Conservation (phyloP, 2,888 invertebrate species). For the Apodemia zela region DNA sequence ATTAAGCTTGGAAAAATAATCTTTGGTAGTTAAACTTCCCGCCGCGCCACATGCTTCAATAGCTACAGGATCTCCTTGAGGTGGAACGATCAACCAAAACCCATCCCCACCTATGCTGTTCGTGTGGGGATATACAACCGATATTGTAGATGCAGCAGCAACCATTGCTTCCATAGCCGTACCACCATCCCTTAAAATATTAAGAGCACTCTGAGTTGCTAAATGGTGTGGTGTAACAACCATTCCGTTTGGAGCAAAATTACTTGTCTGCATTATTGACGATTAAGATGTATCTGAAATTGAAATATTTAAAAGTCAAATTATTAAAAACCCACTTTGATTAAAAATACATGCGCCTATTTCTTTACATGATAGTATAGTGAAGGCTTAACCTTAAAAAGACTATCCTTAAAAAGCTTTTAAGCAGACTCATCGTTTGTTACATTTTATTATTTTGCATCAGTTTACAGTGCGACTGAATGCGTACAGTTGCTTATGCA, state of each 20-base stretch:
- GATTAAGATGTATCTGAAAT: not conserved
- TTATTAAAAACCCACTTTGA: too few species aligned
- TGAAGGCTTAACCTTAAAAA: too few species aligned
- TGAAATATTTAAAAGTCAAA: not conserved
- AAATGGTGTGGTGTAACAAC: constrained; percentile 70
- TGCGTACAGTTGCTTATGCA: too few species aligned
- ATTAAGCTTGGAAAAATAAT: constrained; percentile 46
- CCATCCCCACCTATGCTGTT: constrained; percentile 67
- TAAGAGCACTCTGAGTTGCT: constrained; percentile 62
- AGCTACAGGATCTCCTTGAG: constrained; percentile 54
- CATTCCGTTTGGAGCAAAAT: constrained; percentile 54
- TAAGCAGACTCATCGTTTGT: too few species aligned
- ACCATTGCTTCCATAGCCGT: constrained; percentile 69
- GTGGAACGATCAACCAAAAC: constrained; percentile 68
- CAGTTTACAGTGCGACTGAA: too few species aligned
- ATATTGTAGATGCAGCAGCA: constrained; percentile 64
- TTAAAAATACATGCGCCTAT: too few species aligned
- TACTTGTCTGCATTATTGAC: constrained; percentile 44
- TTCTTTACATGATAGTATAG: too few species aligned
- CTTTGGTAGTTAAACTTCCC: constrained; percentile 55
- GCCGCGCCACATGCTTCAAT: constrained; percentile 67
- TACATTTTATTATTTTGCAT: too few species aligned
- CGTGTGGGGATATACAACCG: constrained; percentile 70
- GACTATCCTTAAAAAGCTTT: too few species aligned
- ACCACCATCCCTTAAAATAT: constrained; percentile 60